Evolutionary conservation across 2,113 vertebrate genomes (phyloP).

Genomic region (Elaphurus davidianus): DNA sequence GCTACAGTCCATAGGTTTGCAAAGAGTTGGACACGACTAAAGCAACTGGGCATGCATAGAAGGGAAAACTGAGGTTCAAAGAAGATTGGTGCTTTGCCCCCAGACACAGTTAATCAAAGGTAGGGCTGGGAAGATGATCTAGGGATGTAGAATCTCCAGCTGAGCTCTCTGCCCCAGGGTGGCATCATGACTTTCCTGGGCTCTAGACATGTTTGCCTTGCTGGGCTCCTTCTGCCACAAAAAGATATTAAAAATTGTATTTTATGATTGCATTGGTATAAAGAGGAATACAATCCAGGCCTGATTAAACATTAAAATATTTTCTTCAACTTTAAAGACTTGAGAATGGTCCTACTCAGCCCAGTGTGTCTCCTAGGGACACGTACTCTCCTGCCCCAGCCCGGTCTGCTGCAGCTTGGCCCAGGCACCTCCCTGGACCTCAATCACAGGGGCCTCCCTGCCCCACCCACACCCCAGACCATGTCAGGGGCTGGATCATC

Average conservation of each 20-base stretch:
- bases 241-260: conserved; percentile 13
- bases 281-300: neutral
- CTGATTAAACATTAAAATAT: neutral
- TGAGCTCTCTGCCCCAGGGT: neutral
- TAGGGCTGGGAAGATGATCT: neutral
- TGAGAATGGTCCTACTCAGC: neutral
- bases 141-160: neutral
- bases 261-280: neutral
- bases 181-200: neutral
- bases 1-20: neutral
- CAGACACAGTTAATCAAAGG: neutral
- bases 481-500: neutral
- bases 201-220: neutral
- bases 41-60: neutral
- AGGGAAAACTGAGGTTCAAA: neutral
- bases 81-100: neutral
- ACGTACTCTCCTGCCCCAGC: neutral
- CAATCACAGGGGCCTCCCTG: no score
- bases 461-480: neutral
- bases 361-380: fast-evolving
- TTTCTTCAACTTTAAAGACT: neutral
- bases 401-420: neutral
- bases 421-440: no score
- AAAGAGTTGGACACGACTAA: neutral
- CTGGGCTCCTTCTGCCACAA: neutral